These are phyloP conservation scores for Gasteruption jaculator DNA, from an alignment of 2,888 invertebrate species.

Conservation along the genomic window DNA sequence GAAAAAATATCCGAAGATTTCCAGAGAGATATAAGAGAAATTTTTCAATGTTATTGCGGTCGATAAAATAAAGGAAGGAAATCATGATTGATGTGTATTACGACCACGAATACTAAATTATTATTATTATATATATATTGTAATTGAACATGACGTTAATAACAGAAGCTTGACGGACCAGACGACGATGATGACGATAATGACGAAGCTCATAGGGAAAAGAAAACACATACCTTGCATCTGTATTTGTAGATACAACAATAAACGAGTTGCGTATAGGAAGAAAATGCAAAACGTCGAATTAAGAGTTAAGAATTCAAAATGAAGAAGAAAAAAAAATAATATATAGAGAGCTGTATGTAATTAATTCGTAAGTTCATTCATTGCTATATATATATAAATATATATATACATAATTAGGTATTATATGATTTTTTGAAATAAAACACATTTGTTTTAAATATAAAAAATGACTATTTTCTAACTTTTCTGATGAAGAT, in stretches of 20 bases:
- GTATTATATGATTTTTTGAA: constrained; percentile 49
- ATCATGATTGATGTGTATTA: constrained; percentile 8
- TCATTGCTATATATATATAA: constrained; percentile 49
- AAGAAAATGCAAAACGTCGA: constrained; percentile 39
- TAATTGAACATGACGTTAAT: too few relatives aligned
- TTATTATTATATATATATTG: too few relatives aligned
- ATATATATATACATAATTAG: constrained; percentile 48
- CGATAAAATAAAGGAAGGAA: constrained; percentile 8
- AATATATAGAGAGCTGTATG: constrained; percentile 50
- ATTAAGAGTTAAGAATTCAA: constrained; percentile 44
- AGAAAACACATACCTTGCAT: constrained; percentile 42
- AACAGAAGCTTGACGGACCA: too few relatives aligned
- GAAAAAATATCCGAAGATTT: constrained; percentile 11
- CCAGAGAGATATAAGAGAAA: constrained; percentile 12
- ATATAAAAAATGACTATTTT: too few relatives aligned
- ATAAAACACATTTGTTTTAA: constrained; percentile 51
- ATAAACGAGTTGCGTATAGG: too few relatives aligned
- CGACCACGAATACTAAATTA: constrained; percentile 11
- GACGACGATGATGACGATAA: too few relatives aligned
- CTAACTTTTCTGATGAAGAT: too few relatives aligned
- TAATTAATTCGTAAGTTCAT: constrained; percentile 48
- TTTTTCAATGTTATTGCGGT: constrained; percentile 16
- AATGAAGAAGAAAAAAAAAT: too few relatives aligned
- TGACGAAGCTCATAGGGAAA: constrained; percentile 11
- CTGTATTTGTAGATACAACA: constrained; percentile 47